Base-by-base conservation (phyloP, 2,113 vertebrate genomes). In the Hyperoodon ampullatus region DNA sequence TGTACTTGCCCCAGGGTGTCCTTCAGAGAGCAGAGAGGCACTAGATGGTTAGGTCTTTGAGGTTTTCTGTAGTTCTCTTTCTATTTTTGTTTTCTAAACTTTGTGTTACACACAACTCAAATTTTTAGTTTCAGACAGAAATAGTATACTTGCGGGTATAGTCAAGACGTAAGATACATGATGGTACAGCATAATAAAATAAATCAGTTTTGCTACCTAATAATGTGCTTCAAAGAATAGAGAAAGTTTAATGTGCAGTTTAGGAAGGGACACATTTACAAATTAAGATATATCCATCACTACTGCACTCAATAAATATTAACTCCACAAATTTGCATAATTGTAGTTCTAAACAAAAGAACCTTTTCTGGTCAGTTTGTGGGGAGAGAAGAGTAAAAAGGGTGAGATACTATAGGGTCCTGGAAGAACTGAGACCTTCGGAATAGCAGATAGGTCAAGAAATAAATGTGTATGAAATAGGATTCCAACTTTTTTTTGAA, bases 151-250 rank as follows among this genome's bases (percentile, higher is more conserved):
- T 93, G 42, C 53, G 94, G 90, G 89, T 97, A 96, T 85, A 97
- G 78, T 84, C 91, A 95, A 96, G 70, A 85, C 66, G 33, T 97
- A 97, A 97, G 95, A 96, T 44, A 96, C 92, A 96, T 70, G 58
- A 97, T 95, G 88, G 74, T 90, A 98, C 89, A 98, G 95, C 90
- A 96, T 96, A 97, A 97, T 98, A 98, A 95, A 98, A 92, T 88
- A 98, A 97, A 98, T 98, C 90, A 97, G 35, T 4, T 98, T 97
- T 96, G 85, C 94, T 94, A 96, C 83, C 81, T 97, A 94, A 86
- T 97, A 96, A 96, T 93, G 14, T 97, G 89, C 83, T 33, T 97
- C 96, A 93, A 97, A 98, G 85, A 33, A 98, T 61, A 97, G 98
- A 97, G 91, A 96, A 95, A 96, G 95, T 80, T 93, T 70, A 97